Percentiles rank a stretch among this genome's conserved stretches.
phyloP scores from a whole-genome alignment of 2,888 invertebrate species.

The Andrena chrysosceles region DNA sequence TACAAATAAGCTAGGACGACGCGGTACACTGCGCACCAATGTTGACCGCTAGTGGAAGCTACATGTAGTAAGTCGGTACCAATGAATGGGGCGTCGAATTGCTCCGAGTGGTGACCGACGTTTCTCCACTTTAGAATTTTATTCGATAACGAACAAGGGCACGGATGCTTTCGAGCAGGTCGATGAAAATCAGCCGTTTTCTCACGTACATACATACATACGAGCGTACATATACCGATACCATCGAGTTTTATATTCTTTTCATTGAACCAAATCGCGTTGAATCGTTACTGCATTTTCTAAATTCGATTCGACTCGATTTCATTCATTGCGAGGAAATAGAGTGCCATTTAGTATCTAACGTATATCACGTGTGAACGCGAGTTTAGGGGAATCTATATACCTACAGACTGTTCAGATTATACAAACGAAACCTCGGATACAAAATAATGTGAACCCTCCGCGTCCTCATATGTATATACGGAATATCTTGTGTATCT shows the following conservation, averaged over 20 bases:
- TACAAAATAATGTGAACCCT: no score
- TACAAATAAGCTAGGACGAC: background rate
- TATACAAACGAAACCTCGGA: no score
- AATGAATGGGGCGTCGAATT: no score
- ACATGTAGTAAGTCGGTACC: no score
- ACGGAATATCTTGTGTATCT: no score
- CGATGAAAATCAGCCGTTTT: background rate
- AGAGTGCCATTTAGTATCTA: constrained; percentile 56
- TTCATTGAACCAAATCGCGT: background rate
- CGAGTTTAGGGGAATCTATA: constrained; percentile 1
- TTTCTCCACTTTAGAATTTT: no score
- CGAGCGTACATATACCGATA: background rate
- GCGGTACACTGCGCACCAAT: no score
- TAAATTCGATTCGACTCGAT: constrained; percentile 5
- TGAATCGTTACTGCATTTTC: background rate
- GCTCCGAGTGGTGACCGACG: no score
- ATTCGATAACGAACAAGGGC: background rate
- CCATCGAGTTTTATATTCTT: background rate
- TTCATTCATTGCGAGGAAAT: constrained; percentile 4
- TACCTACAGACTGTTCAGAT: no score
- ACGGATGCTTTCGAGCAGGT: no score
- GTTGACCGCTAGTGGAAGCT: no score
- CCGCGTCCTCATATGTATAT: no score
- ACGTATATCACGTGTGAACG: constrained; percentile 8
- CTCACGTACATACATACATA: background rate